Evolutionary conservation across 2,113 vertebrate genomes (phyloP).

Genomic region (Sarotherodon lohbergeri): DNA sequence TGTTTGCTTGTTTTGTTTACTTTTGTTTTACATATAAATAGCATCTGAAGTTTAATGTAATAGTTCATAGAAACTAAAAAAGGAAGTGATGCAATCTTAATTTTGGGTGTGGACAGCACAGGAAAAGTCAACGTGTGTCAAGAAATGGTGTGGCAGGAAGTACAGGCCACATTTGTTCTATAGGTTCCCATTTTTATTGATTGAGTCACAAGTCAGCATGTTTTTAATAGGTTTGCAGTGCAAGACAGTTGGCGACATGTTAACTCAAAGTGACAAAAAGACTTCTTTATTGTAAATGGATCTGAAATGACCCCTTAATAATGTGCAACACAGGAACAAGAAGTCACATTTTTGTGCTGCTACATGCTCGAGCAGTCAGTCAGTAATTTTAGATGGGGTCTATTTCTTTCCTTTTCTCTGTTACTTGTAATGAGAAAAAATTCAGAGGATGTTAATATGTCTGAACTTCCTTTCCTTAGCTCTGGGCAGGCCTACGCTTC

Average conservation of each 20-base stretch:
- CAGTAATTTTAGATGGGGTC: neutral
- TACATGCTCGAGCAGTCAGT: neutral
- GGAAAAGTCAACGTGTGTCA: slow-evolving; percentile 8
- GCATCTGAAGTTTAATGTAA: neutral
- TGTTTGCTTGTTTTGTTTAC: neutral
- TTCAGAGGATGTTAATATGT: neutral
- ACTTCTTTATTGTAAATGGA: neutral
- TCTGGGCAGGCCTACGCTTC: slow-evolving; percentile 86
- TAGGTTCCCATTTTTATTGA: slow-evolving; percentile 11
- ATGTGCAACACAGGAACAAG: neutral
- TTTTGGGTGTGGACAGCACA: neutral
- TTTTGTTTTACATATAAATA: neutral
- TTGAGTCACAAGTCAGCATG: slow-evolving; percentile 6
- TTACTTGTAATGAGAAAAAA: neutral
- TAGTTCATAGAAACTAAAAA: neutral
- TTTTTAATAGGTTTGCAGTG: slow-evolving; percentile 30
- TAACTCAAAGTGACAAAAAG: neutral
- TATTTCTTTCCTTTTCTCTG: neutral
- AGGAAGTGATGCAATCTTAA: neutral
- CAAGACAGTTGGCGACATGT: neutral
- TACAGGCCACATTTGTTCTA: slow-evolving; percentile 19
- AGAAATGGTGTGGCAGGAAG: slow-evolving; percentile 48
- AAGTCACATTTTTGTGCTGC: neutral
- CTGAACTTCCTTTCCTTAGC: slow-evolving; percentile 54
- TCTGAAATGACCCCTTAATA: neutral